Percentiles rank a stretch among this genome's conserved stretches.
phyloP scores from a whole-genome alignment of 2,113 vertebrate genomes.

The Scytalopus superciliaris region DNA sequence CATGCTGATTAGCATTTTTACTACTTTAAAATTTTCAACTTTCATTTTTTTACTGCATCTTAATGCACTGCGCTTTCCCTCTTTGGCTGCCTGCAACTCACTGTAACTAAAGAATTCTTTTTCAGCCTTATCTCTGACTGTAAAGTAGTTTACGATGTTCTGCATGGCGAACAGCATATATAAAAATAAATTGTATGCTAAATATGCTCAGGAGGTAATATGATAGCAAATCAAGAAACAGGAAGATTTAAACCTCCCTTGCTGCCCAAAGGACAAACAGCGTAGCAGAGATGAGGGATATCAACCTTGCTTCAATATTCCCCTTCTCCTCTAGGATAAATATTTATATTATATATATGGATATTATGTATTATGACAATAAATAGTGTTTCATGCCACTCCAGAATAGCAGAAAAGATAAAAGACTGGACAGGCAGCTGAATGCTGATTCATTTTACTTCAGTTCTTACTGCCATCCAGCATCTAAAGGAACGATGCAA shows the following conservation, averaged over 20 bases:
- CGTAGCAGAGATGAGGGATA: neutral
- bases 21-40: slow-evolving; percentile 28
- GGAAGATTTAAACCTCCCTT: slow-evolving; percentile 13
- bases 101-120: slow-evolving; percentile 22
- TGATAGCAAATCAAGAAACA: slow-evolving; percentile 8
- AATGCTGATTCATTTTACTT: neutral
- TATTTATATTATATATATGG: neutral
- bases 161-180: slow-evolving; percentile 1
- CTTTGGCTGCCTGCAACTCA: slow-evolving; percentile 5
- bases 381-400: neutral
- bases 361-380: neutral
- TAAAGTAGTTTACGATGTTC: slow-evolving; percentile 21
- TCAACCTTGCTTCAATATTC: neutral
- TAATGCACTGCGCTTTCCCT: slow-evolving; percentile 10
- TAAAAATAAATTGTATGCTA: slow-evolving; percentile 36
- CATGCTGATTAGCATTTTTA: slow-evolving; percentile 36
- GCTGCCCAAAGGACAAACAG: slow-evolving; percentile 2
- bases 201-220: slow-evolving; percentile 30
- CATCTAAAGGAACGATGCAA: neutral
- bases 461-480: neutral
- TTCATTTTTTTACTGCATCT: slow-evolving; percentile 15
- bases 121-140: slow-evolving; percentile 17
- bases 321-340: neutral
- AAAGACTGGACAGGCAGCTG: neutral
- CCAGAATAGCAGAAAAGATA: neutral